phyloP scores from a whole-genome alignment of 2,888 invertebrate genomes.

The Syrphus vitripennis region DNA sequence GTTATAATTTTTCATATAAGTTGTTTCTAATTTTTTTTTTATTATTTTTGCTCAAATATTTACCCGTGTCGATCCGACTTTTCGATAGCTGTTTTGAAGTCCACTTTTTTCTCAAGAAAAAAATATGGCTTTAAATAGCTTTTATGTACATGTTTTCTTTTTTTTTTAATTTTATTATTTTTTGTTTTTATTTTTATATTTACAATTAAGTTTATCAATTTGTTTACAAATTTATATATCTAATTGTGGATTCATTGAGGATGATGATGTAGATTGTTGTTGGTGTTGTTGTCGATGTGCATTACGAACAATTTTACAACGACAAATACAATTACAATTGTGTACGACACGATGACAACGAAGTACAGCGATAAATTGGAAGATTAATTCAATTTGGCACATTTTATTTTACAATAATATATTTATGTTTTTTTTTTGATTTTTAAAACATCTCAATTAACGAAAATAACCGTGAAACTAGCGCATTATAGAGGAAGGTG shows the following conservation, averaged over 20 bases:
- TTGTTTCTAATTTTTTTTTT: not conserved
- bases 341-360: constrained; percentile 55
- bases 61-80: constrained; percentile 72
- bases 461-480: not conserved
- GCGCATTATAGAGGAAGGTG: not conserved
- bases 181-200: constrained; percentile 31
- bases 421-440: not conserved
- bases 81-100: constrained; percentile 50
- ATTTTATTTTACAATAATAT: constrained; percentile 49
- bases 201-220: constrained; percentile 32
- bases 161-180: not conserved
- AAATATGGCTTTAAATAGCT: constrained; percentile 50
- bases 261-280: constrained; percentile 22
- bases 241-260: constrained; percentile 34
- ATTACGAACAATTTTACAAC: constrained; percentile 36
- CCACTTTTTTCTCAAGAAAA: constrained; percentile 15
- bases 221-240: constrained; percentile 30
- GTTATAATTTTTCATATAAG: not conserved
- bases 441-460: not conserved
- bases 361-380: constrained; percentile 63
- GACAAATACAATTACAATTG: constrained; percentile 57
- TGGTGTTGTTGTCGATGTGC: constrained; percentile 13
- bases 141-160: constrained; percentile 48
- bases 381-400: constrained; percentile 68
- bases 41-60: constrained; percentile 20